These are phyloP conservation scores for Python bivittatus DNA, from an alignment of 2,113 vertebrate genomes.

Conservation along the genomic window DNA sequence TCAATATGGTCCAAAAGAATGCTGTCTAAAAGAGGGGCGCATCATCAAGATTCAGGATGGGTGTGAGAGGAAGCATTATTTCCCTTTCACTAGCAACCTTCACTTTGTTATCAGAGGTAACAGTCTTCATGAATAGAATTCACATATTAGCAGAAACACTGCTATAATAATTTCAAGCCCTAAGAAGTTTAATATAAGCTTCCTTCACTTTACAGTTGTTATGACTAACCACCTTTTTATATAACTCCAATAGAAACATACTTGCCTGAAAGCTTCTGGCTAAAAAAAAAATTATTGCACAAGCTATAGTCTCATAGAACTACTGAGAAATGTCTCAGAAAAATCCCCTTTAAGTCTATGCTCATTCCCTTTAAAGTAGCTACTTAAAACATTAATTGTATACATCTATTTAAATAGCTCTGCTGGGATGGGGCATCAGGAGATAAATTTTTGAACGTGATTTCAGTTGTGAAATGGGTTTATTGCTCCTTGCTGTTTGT, in stretches of 20 bases:
- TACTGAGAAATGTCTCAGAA: background rate
- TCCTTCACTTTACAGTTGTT: background rate
- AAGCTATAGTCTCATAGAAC: background rate
- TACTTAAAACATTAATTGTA: background rate
- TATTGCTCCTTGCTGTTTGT: background rate
- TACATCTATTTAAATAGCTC: background rate
- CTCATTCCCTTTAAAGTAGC: background rate
- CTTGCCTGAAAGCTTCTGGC: background rate
- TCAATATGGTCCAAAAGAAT: background rate
- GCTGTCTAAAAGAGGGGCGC: background rate
- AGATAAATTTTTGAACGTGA: background rate
- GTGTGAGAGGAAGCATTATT: background rate
- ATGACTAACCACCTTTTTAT: background rate
- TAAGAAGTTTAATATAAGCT: background rate
- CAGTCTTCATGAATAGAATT: background rate
- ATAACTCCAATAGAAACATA: background rate
- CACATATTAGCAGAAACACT: background rate
- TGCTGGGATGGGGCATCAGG: background rate
- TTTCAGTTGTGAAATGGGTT: background rate
- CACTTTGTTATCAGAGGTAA: background rate
- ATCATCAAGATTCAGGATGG: background rate
- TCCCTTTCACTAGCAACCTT: background rate
- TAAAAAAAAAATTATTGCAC: background rate
- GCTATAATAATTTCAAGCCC: background rate
- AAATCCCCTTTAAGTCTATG: background rate